phyloP scores from a whole-genome alignment of 2,113 vertebrate genomes.

The Ahaetulla prasina region DNA sequence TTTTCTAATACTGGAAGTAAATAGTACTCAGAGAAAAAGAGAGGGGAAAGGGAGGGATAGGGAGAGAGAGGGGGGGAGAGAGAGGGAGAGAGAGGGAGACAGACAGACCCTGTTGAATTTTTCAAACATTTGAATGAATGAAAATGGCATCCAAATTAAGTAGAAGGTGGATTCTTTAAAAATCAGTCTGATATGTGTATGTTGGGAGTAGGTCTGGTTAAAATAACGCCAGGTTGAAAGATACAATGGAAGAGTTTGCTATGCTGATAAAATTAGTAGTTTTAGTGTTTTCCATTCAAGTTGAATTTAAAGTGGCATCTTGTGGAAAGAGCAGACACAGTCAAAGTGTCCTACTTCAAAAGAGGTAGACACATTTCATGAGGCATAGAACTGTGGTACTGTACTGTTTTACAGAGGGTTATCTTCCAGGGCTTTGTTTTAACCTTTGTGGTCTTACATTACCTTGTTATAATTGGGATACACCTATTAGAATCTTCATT shows the following conservation, averaged over 20 bases:
- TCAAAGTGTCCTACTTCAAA: conserved; percentile 40
- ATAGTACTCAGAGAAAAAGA: neutral
- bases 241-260: conserved; percentile 62
- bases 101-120: neutral
- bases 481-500: neutral
- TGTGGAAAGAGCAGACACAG: conserved; percentile 53
- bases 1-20: neutral
- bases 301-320: conserved; percentile 65
- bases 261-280: conserved; percentile 28
- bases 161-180: conserved; percentile 55
- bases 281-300: conserved; percentile 56
- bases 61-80: neutral
- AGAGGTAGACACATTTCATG: conserved; percentile 53
- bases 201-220: conserved; percentile 62
- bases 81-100: neutral
- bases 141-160: conserved; percentile 19
- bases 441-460: neutral
- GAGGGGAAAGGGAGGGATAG: neutral
- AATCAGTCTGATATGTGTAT: conserved; percentile 63
- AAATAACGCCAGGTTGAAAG: conserved; percentile 64
- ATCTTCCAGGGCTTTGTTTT: conserved; percentile 18
- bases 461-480: neutral
- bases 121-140: neutral
- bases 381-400: conserved; percentile 29
- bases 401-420: neutral